A percentile compares a stretch with the other conserved stretches of the same genome.
These are phyloP conservation scores for Albula goreensis DNA, from an alignment of 2,113 vertebrate species.

Conservation along the genomic window DNA sequence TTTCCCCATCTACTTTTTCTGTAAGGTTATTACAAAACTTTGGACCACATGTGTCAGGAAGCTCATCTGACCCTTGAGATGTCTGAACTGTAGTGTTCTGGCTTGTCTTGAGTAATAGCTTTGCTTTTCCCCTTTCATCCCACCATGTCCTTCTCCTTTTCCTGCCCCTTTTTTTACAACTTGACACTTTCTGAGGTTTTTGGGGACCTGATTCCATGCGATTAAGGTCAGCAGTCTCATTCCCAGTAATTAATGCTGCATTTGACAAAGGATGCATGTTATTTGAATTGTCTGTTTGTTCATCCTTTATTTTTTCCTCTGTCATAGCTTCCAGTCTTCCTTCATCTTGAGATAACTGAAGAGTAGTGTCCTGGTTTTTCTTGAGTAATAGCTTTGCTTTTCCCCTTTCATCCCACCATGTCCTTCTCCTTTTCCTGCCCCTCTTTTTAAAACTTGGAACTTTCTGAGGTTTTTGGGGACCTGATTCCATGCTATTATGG, in stretches of 20 bases:
- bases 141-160: neutral
- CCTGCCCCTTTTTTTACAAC: neutral
- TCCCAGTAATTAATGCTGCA: neutral
- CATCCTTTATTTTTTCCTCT: neutral
- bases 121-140: neutral
- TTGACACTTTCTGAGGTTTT: neutral
- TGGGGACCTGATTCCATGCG: neutral
- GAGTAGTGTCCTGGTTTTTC: neutral
- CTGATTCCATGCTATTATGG: neutral
- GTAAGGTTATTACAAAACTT: neutral
- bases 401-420: neutral
- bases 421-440: neutral
- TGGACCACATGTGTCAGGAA: neutral
- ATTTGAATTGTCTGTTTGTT: neutral
- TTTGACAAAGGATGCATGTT: neutral
- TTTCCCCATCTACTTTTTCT: neutral
- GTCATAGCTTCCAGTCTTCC: neutral
- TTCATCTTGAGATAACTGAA: neutral
- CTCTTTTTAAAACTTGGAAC: neutral
- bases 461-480: neutral
- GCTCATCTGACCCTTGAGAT: neutral
- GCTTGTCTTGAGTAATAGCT: neutral
- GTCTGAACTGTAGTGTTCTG: neutral
- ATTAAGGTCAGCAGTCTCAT: neutral
- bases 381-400: neutral